phyloP scores from a whole-genome alignment of 2,113 vertebrate species.

The Columbina picui region DNA sequence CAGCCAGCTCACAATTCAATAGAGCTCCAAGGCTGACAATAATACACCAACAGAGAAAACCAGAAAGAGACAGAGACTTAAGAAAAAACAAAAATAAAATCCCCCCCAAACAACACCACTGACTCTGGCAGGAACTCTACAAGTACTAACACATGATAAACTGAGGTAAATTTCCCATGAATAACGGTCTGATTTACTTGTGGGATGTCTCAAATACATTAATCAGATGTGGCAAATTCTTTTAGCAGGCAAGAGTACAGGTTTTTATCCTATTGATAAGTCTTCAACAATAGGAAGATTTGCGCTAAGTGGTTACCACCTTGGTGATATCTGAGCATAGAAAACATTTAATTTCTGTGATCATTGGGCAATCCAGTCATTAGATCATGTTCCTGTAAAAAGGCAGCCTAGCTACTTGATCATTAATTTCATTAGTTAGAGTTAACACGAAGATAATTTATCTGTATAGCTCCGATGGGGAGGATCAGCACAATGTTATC shows the following conservation, averaged over 20 bases:
- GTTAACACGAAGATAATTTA: neutral
- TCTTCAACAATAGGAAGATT: neutral
- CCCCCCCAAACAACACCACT: accelerated
- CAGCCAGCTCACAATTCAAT: neutral
- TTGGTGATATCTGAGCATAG: neutral
- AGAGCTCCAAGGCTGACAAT: neutral
- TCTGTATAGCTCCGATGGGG: neutral
- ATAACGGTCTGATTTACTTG: neutral
- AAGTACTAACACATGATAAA: neutral
- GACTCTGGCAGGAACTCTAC: neutral
- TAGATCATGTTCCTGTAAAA: neutral
- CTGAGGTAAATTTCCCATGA: neutral
- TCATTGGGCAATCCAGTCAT: neutral
- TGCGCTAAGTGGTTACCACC: neutral
- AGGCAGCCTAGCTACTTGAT: neutral
- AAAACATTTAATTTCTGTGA: neutral
- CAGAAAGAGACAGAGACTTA: accelerated
- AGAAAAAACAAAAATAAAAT: neutral
- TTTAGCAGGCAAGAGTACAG: neutral
- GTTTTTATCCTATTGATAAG: neutral
- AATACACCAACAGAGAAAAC: neutral
- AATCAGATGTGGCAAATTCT: neutral
- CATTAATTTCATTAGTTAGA: neutral
- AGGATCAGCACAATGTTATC: neutral
- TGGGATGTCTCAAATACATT: neutral